Evolutionary conservation across 2,797 vertebrate species (phyloP), one percentile per base, ranked within the genome.

Genomic region (Lepus oiostolus): DNA sequence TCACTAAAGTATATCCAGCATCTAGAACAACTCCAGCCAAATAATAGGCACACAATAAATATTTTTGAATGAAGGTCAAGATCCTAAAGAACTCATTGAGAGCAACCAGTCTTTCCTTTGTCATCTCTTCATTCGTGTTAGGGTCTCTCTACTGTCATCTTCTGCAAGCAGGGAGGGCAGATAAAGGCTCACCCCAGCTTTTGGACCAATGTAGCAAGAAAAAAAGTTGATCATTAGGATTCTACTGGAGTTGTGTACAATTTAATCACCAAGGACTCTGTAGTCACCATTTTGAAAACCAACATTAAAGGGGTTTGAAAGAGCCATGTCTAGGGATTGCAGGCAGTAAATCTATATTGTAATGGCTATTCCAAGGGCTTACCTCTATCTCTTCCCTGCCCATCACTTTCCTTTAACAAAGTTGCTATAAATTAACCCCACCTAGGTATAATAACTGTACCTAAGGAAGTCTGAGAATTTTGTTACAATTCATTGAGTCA

Each of bases 211-310:
- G 24, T 72, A 65, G 35, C 62, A 79, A 88, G 32, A 76, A 91
- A 67, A 81, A 71, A 71, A 62, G 12, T 79, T 68, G 42, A 54
- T 24, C 63, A 80, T 62, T 71, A 91, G 65, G 19, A 9, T 63
- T 88, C 65, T 87, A 58, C 75, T 87, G 65, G 28, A 85, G 32
- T 79, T 88, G n/a, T 47, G 11, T 85, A 67, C 30, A 90, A 52
- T 70, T 85, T 83, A 72, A 87, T 95, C 62, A 88, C 22, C 32
- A 88, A 84, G 26, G 75, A 32, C 2, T 82, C 32, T 76, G 17
- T 5, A 42, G 42, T 79, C 85, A 93, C 84, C 21, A 65, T 65
- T 91, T 85, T 17, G 95, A 88, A 95, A 86, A 60, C 30, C 24
- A 88, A 35, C 24, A 72, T 54, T 82, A 88, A 95, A 89, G 32